Evolutionary conservation across 53 echinoderm and acorn worm genomes (phyloP).

Genomic region (Antedon mediterranea): DNA sequence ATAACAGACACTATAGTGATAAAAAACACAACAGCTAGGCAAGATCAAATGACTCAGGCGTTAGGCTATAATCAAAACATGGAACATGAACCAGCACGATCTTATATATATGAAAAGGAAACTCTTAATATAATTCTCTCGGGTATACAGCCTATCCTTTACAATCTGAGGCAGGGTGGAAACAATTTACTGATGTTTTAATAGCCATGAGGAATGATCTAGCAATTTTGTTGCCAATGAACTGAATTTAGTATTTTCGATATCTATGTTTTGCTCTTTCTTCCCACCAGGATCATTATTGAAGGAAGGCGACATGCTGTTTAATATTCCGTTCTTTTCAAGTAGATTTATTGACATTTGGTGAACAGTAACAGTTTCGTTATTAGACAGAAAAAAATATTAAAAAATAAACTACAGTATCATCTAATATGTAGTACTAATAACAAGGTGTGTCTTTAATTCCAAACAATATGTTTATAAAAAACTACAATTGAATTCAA

Average conservation of each 20-base stretch:
- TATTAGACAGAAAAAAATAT: too few species aligned
- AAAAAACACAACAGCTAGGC: not conserved
- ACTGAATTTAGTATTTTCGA: not conserved
- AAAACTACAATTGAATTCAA: too few species aligned
- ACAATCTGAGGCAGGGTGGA: not conserved
- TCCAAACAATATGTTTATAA: too few species aligned
- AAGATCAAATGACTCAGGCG: not conserved
- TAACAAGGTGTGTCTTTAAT: too few species aligned
- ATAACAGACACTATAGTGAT: not conserved
- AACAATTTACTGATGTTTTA: not conserved
- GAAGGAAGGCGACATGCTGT: not conserved
- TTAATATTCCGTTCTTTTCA: not conserved
- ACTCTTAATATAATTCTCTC: not conserved
- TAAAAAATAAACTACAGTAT: too few species aligned
- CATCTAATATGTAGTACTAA: too few species aligned
- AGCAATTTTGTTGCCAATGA: not conserved
- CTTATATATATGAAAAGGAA: not conserved
- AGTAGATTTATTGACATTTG: not conserved
- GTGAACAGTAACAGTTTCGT: not conserved
- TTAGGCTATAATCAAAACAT: not conserved
- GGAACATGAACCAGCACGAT: not conserved
- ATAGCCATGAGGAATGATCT: slow-evolving; percentile 1
- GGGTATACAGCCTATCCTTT: not conserved
- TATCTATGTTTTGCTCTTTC: not conserved
- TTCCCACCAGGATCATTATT: not conserved